Evolutionary conservation across 2,888 invertebrate species (phyloP), one percentile per base, ranked within the genome.

Genomic region (Agrypnus murinus): DNA sequence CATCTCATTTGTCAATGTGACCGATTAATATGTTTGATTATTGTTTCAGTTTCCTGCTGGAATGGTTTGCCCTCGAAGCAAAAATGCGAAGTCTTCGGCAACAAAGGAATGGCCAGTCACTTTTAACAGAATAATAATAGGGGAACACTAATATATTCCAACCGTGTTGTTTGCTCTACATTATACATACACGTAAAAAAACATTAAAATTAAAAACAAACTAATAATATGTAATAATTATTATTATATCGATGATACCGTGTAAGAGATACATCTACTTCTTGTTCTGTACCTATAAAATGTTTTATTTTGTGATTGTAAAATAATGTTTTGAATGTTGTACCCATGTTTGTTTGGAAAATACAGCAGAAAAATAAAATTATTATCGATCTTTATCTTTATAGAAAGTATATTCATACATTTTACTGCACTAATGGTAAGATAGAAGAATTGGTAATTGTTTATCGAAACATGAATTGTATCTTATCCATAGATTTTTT

Each of bases 11-110:
- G n/a, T n/a, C n/a, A n/a, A n/a, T n/a, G n/a, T n/a, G n/a, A n/a
- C n/a, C n/a, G n/a, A n/a, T n/a, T n/a, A n/a, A n/a, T n/a, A n/a
- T n/a, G n/a, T n/a, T n/a, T 8, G 4, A 7, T 48, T 55, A 32
- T 36, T 14, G 12, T 58, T 55, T 15, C 55, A 81, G 81, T 57
- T 76, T 80, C 45, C 75, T 81, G 15, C 69, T 81, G 65, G 77
- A 81, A 55, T 80, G 79, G 74, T 72, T 77, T 34, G 79, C 77
- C 43, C 65, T 80, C 57, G 78, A 81, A 62, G 71, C 74, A 25
- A 78, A 76, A 68, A 75, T 80, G 71, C 75, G 78, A 48, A 77
- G 71, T 40, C 46, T 78, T 31, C 69, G 75, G 50, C 57, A 59
- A 43, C 34, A 69, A 8, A 45, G 12, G 38, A 66, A 66, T 45